A percentile compares a stretch with the other conserved stretches of the same genome.
These are phyloP conservation scores for Manduca sexta DNA, from an alignment of 1,140 invertebrate species.

Conservation along the genomic window DNA sequence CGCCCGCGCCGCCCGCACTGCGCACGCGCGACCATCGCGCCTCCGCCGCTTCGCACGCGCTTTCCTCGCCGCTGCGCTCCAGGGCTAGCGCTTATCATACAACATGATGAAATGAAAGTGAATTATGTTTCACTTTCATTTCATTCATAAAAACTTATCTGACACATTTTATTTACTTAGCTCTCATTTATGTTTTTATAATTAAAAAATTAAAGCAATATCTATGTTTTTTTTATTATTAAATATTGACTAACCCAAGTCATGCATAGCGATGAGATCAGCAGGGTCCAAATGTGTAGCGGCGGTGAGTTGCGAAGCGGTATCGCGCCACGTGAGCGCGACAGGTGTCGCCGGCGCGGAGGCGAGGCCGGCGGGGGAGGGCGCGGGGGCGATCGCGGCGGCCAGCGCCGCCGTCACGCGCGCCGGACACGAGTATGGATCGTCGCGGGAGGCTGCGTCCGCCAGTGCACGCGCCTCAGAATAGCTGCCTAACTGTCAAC, in stretches of 20 bases:
- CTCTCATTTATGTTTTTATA: too few relatives aligned
- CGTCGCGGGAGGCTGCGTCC: conserved; percentile 47
- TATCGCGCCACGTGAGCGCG: conserved; percentile 12
- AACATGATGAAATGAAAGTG: too few relatives aligned
- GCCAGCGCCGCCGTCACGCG: conserved; percentile 34
- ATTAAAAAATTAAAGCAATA: too few relatives aligned
- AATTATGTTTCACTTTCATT: too few relatives aligned
- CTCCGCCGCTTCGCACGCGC: conserved; percentile 17
- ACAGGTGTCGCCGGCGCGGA: not conserved
- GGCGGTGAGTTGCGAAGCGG: conserved; percentile 33
- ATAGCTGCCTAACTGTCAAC: conserved; percentile 44
- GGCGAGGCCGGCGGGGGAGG: conserved; percentile 11
- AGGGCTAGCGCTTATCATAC: conserved; percentile 35
- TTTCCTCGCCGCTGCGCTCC: conserved; percentile 22
- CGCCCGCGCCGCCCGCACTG: conserved; percentile 29
- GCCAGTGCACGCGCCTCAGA: conserved; percentile 43
- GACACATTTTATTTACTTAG: too few relatives aligned
- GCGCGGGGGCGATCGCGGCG: conserved; percentile 4
- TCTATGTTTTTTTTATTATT: too few relatives aligned
- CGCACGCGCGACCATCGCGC: conserved; percentile 46
- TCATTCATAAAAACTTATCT: too few relatives aligned
- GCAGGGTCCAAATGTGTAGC: conserved; percentile 58
- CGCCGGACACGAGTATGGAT: conserved; percentile 54
- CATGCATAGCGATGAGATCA: conserved; percentile 51
- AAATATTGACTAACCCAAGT: conserved; percentile 50